Evolutionary conservation across 2,888 invertebrate species (phyloP).

Genomic region (Phragmatobia fuliginosa): DNA sequence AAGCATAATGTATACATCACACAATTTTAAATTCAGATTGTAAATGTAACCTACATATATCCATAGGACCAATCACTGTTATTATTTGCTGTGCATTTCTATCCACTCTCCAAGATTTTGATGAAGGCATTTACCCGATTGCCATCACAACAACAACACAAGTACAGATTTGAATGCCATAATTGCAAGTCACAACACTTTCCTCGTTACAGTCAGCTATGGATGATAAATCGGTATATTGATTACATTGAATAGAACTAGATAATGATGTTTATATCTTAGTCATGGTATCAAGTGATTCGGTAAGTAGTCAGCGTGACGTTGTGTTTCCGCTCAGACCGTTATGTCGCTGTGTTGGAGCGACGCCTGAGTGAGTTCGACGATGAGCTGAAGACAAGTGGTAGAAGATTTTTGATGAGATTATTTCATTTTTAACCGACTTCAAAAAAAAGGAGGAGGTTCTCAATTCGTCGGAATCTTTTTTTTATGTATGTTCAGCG

Average conservation of each 20-base stretch:
- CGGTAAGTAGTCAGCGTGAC: constrained; percentile 13
- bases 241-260: constrained; percentile 6
- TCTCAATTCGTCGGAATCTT: not conserved
- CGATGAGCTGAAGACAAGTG: constrained; percentile 20
- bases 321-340: constrained; percentile 14
- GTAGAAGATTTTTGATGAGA: constrained; percentile 13
- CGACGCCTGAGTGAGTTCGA: constrained; percentile 25
- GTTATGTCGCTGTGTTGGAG: constrained; percentile 13
- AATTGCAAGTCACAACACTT: not conserved
- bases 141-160: not conserved
- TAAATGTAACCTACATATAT: too few relatives aligned
- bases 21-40: too few relatives aligned
- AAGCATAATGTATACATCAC: too few relatives aligned
- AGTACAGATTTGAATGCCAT: not conserved
- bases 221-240: constrained; percentile 10
- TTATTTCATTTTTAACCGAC: not conserved
- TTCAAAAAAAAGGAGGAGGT: not conserved
- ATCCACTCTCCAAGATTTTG: not conserved
- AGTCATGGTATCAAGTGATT: constrained; percentile 9
- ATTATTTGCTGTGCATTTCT: not conserved
- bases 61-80: too few relatives aligned
- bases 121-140: not conserved
- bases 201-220: not conserved
- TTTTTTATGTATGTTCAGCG: too few relatives aligned
- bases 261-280: constrained; percentile 10